Evolutionary conservation across 2,113 vertebrate genomes (phyloP).

Genomic region (Trochalopteron elliotii): DNA sequence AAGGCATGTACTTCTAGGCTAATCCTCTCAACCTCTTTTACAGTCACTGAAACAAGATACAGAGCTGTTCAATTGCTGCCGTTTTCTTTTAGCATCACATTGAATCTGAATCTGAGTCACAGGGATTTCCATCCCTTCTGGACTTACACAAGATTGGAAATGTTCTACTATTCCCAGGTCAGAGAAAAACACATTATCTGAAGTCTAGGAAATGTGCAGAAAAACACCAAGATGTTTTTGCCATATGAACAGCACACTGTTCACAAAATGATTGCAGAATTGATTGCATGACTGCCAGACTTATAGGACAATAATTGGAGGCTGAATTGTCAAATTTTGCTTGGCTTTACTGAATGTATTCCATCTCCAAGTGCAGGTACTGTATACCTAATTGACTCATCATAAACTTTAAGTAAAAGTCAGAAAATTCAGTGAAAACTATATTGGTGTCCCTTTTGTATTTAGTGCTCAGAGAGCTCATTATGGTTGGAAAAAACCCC

Average conservation of each 20-base stretch:
- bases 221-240: background rate
- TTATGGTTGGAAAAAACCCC: fast-evolving
- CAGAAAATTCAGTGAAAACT: background rate
- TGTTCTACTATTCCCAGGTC: background rate
- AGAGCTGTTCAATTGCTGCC: background rate
- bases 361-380: background rate
- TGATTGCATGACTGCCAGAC: background rate
- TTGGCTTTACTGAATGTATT: background rate
- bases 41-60: background rate
- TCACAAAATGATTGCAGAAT: background rate
- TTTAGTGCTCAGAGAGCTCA: background rate
- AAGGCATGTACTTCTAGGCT: background rate
- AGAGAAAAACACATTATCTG: background rate
- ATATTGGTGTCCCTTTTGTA: background rate
- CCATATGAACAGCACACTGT: background rate
- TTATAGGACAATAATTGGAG: background rate
- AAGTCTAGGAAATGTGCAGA: background rate
- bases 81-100: background rate
- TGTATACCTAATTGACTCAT: background rate
- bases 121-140: background rate
- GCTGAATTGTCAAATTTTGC: background rate
- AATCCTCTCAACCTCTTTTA: background rate
- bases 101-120: background rate
- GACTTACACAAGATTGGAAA: background rate
- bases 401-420: background rate